Base-by-base conservation (phyloP, 2,797 vertebrate species). In the Hippoglossus hippoglossus region DNA sequence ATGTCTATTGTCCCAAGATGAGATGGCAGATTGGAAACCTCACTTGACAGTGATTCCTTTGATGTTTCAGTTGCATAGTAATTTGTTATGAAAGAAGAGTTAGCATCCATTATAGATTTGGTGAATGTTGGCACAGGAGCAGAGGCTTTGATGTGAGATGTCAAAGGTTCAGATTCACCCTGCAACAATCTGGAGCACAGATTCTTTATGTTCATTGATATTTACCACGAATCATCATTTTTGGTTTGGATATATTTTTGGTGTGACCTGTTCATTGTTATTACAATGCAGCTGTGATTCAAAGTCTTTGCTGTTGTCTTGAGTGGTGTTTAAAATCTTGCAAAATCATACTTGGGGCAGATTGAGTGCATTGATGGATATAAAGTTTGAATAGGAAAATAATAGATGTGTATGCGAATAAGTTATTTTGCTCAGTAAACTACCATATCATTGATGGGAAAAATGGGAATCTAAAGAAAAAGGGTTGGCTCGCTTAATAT, bases 71-170 rank as follows among this genome's bases (percentile, higher is more conserved):
- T 61, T 22, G 22, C 71, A 81, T 71, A 13, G 51, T 88, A 84
- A 92, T 87, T 79, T 79, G 67, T 85, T 82, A 67, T 85, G 87
- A 89, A 75, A 75, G 79, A 88, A 59, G 67, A 70, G 71, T 89
- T 86, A 87, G 71, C 77, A 87, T 92, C 83, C 72, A 88, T 92
- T 88, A 91, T 87, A 72, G 82, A 91, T 91, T 73, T 81, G 79
- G 77, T 67, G 78, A 81, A 75, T 61, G 81, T 81, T 85, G 71
- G 76, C 67, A 68, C 49, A 75, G 81, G 78, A 79, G 76, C 63
- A 51, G 53, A 75, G 47, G 71, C 89, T 92, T 91, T 93, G 92
- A 94, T 89, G 87, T 86, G 63, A 63, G 65, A 71, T 83, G 87
- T 82, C 80, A 83, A 81, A 83, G 84, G 75, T 84, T 85, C 49